phyloP scores from a whole-genome alignment of 2,113 vertebrate species.

The Leptobrachium leishanense region DNA sequence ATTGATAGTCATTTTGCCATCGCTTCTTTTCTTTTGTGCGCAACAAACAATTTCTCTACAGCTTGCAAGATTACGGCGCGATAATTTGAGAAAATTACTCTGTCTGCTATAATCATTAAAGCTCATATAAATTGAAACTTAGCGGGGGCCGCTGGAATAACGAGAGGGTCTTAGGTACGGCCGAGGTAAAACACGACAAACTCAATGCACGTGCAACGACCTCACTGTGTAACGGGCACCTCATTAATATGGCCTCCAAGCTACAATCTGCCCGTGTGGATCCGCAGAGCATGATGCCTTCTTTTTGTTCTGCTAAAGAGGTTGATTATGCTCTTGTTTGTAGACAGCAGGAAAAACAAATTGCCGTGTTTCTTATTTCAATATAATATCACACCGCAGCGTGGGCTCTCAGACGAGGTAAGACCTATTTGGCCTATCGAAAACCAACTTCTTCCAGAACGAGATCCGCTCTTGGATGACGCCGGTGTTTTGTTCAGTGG shows the following conservation, averaged over 20 bases:
- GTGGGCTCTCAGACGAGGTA: neutral
- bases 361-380: neutral
- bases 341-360: neutral
- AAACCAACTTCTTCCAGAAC: constrained; percentile 18
- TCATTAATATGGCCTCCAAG: neutral
- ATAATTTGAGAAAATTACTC: neutral
- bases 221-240: neutral
- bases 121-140: neutral
- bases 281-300: too few relatives aligned
- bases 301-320: neutral
- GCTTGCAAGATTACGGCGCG: neutral
- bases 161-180: neutral
- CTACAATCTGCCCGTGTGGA: neutral
- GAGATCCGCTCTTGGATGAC: constrained; percentile 34
- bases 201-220: neutral
- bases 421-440: constrained; percentile 20
- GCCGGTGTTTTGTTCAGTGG: constrained; percentile 13
- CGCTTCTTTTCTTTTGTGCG: neutral
- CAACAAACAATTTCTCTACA: neutral
- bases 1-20: neutral
- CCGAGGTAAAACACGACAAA: neutral
- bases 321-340: neutral
- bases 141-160: neutral
- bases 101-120: neutral
- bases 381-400: constrained; percentile 1